Evolutionary conservation across 1,140 invertebrate genomes (phyloP), one percentile per base, ranked within the genome.

Genomic region (Thaumetopoea pityocampa): DNA sequence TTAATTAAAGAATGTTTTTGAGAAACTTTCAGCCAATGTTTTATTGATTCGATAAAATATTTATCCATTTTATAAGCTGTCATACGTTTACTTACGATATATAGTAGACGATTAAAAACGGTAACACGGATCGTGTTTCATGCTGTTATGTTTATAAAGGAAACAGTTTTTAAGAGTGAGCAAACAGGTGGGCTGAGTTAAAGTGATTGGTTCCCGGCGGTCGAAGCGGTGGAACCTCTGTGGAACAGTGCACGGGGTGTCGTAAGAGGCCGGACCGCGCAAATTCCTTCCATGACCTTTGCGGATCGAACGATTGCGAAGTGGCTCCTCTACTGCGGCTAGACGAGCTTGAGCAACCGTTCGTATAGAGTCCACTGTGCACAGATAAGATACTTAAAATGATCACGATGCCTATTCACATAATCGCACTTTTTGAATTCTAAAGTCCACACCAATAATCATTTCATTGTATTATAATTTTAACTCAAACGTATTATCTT

Each of bases 211-310:
- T 60, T 66, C 68, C 57, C 53, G 58, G 60, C 41, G 37, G 40
- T 32, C 28, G 43, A 40, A 50, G 43, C 51, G 52, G 52, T 51
- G 63, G 63, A 65, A 76, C 61, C 65, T 78, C 68, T 58, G 58
- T 62, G 59, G 56, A 54, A 56, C 43, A 56, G 54, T 36, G 61
- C n/a, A n/a, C 51, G 45, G 46, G 41, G 65, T 82, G 74, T 77
- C 59, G 77, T 67, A 81, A 81, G 58, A 47, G 28, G 65, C 72
- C 60, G 78, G 78, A 77, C 77, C 60, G 77, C 77, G 77, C 74
- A 50, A 82, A 82, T 82, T 82, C 78, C 78, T 79, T 71, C 67
- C 67, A 63, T 79, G 74, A 82, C 78, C 78, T 82, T 82, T 82
- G 74, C 66, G 71, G 67, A 78, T 77, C 65, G 70, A 73, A 69